Evolutionary conservation across 2,113 vertebrate species (phyloP).

Genomic region (Ictalurus furcatus): DNA sequence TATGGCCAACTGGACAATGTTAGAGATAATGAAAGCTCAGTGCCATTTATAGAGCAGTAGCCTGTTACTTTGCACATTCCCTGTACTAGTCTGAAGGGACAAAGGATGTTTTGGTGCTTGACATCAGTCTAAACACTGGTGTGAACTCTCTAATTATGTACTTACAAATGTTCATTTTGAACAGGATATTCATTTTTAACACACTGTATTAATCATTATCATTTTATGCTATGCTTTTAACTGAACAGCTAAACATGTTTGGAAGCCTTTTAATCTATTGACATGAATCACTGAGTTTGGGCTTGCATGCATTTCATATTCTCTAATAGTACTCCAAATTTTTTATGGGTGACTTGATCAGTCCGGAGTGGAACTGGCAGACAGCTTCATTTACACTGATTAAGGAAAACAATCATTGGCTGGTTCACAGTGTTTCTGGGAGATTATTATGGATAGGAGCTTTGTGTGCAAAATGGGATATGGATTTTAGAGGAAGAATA

Average conservation of each 20-base stretch:
- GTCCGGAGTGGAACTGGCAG: background rate
- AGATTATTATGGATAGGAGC: slow-evolving; percentile 25
- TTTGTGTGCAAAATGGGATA: slow-evolving; percentile 25
- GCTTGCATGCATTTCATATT: background rate
- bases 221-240: background rate
- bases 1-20: slow-evolving; percentile 45
- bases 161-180: slow-evolving; percentile 7
- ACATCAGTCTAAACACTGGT: slow-evolving; percentile 13
- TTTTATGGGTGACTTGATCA: background rate
- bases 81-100: background rate
- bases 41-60: slow-evolving; percentile 33
- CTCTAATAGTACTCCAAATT: background rate
- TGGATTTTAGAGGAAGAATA: slow-evolving; percentile 34
- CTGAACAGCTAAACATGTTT: background rate
- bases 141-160: background rate
- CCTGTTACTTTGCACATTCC: slow-evolving; percentile 27
- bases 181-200: background rate
- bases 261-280: slow-evolving; percentile 3
- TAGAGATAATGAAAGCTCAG: slow-evolving; percentile 31
- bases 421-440: slow-evolving; percentile 26
- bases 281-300: background rate
- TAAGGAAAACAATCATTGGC: slow-evolving; percentile 30
- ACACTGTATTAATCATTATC: background rate
- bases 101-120: slow-evolving; percentile 16
- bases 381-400: slow-evolving; percentile 18